phyloP scores from a whole-genome alignment of 2,888 invertebrate genomes.

The Calliopum simillimum region DNA sequence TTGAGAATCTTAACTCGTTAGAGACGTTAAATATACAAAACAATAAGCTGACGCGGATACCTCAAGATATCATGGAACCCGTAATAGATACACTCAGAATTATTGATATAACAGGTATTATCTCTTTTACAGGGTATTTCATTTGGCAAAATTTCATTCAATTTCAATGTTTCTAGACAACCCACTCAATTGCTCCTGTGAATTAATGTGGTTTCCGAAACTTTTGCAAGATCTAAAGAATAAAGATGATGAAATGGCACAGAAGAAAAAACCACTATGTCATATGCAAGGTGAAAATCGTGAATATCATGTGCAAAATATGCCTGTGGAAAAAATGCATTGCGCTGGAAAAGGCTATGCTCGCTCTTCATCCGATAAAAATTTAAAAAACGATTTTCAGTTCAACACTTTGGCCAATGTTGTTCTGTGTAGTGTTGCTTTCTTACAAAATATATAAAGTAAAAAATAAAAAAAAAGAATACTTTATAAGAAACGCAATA shows the following conservation, averaged over 20 bases:
- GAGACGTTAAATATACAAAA: conserved; percentile 90
- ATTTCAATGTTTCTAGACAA: conserved; percentile 76
- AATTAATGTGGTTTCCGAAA: conserved; percentile 87
- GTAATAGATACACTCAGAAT: conserved; percentile 87
- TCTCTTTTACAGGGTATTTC: neutral
- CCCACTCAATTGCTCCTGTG: conserved; percentile 88
- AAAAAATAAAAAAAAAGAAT: neutral
- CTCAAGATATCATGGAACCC: conserved; percentile 90
- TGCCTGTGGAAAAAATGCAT: conserved; percentile 86
- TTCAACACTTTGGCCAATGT: conserved; percentile 55
- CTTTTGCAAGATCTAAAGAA: conserved; percentile 83
- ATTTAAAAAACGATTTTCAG: conserved; percentile 61
- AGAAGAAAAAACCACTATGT: conserved; percentile 86
- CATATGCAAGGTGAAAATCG: conserved; percentile 84
- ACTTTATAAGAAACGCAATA: conserved; percentile 4
- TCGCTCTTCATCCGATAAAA: conserved; percentile 61
- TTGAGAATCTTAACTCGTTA: conserved; percentile 89
- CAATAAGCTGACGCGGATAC: conserved; percentile 84
- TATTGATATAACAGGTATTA: conserved; percentile 88
- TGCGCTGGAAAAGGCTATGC: conserved; percentile 76
- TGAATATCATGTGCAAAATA: conserved; percentile 83
- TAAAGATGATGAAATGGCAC: conserved; percentile 89
- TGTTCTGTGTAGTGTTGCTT: conserved; percentile 16
- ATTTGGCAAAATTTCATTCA: neutral
- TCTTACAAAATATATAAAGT: conserved; percentile 16